Percentiles rank a stretch among this genome's conserved stretches.
Conservation (phyloP, 2,888 invertebrate genomes). For the Hypomecis punctinalis region DNA sequence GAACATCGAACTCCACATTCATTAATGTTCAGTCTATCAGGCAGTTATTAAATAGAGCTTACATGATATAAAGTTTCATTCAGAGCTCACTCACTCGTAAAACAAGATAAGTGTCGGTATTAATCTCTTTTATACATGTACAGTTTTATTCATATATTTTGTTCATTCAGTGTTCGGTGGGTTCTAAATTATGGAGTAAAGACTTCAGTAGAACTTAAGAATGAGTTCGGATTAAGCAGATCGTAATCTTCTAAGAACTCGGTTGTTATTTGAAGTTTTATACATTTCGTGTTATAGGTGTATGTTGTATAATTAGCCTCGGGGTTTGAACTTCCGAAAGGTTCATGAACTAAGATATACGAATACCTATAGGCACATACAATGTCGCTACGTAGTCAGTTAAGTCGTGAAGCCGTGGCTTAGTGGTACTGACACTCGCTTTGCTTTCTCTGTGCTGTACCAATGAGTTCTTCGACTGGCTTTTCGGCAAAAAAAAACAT, state of each 20-base stretch:
- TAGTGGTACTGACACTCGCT: too few species aligned
- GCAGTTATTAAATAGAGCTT: slow-evolving; percentile 36
- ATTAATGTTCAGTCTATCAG: slow-evolving; percentile 31
- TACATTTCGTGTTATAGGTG: too few species aligned
- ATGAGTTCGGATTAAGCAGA: not conserved
- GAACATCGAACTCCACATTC: slow-evolving; percentile 18
- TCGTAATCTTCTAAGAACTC: not conserved
- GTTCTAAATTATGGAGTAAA: slow-evolving; percentile 17
- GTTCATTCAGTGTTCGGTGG: slow-evolving; percentile 8
- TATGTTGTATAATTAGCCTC: not conserved
- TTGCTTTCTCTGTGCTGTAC: too few species aligned
- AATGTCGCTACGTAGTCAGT: too few species aligned
- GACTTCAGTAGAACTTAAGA: slow-evolving; percentile 18
- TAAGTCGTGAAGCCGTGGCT: too few species aligned
- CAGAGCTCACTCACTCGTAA: slow-evolving; percentile 29
- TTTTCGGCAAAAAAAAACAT: too few species aligned
- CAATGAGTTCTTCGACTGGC: too few species aligned
- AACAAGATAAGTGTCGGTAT: slow-evolving; percentile 32
- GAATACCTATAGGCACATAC: too few species aligned
- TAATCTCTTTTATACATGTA: slow-evolving; percentile 31
- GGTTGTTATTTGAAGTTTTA: slow-evolving; percentile 1
- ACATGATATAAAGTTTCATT: slow-evolving; percentile 37
- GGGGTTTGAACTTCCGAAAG: not conserved
- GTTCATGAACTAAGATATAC: too few species aligned
- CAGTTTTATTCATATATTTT: slow-evolving; percentile 26